Conservation (phyloP, 1,140 invertebrate species). For the Drosophila sp. region DNA sequence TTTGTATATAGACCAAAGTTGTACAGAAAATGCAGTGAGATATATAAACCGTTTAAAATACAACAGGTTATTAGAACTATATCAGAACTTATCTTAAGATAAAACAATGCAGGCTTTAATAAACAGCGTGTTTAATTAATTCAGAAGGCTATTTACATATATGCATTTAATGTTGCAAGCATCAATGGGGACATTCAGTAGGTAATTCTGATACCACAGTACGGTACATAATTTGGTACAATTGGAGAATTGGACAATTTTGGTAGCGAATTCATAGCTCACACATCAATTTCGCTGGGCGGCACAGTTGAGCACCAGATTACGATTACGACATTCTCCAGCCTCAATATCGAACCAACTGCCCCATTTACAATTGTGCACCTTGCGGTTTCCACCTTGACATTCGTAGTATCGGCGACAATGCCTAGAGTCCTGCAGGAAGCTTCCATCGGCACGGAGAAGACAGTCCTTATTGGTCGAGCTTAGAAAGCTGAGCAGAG, state of each 20-base stretch:
- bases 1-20: no score
- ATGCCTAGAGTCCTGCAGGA: constrained; percentile 49
- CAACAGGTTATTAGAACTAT: not conserved
- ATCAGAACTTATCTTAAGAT: not conserved
- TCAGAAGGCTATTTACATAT: not conserved
- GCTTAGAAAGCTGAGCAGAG: constrained; percentile 12
- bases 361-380: constrained; percentile 44
- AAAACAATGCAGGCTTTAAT: not conserved
- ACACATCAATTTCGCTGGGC: constrained; percentile 53
- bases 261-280: no score
- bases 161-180: not conserved
- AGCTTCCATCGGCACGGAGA: constrained; percentile 35
- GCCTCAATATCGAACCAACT: constrained; percentile 58
- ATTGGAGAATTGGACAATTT: no score
- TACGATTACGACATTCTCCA: constrained; percentile 42
- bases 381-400: constrained; percentile 26
- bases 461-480: constrained; percentile 20
- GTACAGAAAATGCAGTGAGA: no score
- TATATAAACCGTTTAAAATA: no score
- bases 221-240: no score
- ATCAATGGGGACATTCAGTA: not conserved
- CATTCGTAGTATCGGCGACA: constrained; percentile 60
- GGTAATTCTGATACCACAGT: no score
- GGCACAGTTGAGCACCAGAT: constrained; percentile 49
- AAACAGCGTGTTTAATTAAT: constrained; percentile 18